Base-by-base conservation (phyloP, 2,113 vertebrate species). In the Nicator chloris region DNA sequence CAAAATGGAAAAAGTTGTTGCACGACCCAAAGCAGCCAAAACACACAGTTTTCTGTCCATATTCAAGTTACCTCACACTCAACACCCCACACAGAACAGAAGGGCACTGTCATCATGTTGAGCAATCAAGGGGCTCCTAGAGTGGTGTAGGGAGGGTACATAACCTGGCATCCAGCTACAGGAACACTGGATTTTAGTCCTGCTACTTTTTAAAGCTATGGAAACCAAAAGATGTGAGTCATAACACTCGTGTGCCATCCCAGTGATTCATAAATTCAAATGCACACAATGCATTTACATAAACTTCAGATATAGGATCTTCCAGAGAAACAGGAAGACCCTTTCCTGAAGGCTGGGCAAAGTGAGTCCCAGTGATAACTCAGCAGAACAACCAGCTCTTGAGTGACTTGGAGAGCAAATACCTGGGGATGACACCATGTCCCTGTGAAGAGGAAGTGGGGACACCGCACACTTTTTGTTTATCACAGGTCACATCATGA, bases 221-320 rank as follows among this genome's bases (percentile, higher is more conserved):
- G 57, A 87, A 82, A 83, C 57, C 42, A 24, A 35, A 82, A 80
- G 45, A 65, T 9, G 8, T 57, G 70, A 96, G 50, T 95, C 82
- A 82, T 19, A 87, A 72, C 53, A 27, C 23, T 65, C 7, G 0
- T 27, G 51, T 66, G 86, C 70, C 77, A 23, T 23, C 73, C 50
- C 2, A 35, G 33, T 61, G 94, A 96, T 85, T 92, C 89, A 95
- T 8, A 91, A 90, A 87, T 42, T 40, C 37, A 86, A 71, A 30
- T 2, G 31, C 63, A 83, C 65, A 78, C 83, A 64, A 79, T 15
- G 70, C 24, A 35, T 88, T 83, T 26, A 15, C 8, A 37, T 33
- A 14, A 94, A 65, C 0, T 50, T 28, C 31, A 42, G 45, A n/a
- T 3, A 72, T 0, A 37, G 73, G 82, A 57, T 5, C 42, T 82